Evolutionary conservation across 2,888 invertebrate genomes (phyloP), one percentile per base, ranked within the genome.

Genomic region (Drosophila paramelanica): DNA sequence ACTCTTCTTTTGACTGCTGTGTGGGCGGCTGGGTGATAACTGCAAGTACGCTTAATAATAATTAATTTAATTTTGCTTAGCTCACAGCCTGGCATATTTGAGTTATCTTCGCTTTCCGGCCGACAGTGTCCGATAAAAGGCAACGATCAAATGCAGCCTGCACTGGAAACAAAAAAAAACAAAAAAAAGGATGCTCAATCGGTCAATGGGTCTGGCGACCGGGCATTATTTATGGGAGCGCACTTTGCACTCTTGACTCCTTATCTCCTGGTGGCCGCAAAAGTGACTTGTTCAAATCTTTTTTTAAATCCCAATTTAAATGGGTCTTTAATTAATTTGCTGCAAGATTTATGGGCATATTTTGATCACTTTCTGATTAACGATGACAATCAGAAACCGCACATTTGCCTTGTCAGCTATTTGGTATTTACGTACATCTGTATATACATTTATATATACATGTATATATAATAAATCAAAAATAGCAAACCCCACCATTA

Each of bases 301-400:
- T 27, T 31, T 23, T 43, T 36, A 31, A 57, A 62, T 62, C 43
- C n/a, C 20, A 27, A 68, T 79, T 77, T 77, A 73, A 85, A 89
- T 87, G 65, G 50, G 50, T 64, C 31, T 81, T 81, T 80, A 89
- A 90, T 89, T 90, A 89, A 82, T 88, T 82, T 69, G 52, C 25
- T 36, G 41, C 14, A 66, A 45, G 77, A 76, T 78, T 74, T 78
- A 77, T 78, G 61, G 45, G 10, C 77, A 53, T 73, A 71, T 78
- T 69, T 56, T 67, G 61, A 61, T 60, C 57, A 47, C 8, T 55
- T 41, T 75, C 57, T 55, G 58, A 36, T 43, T 51, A 36, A 31
- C 39, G 27, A 42, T 55, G 61, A 62, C 55, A 62, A 43, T 43
- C 39, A 50, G 8, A 50, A 57, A 42, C 41, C 14, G 38, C 33